Percentiles rank a stretch among this genome's conserved stretches.
phyloP scores from a whole-genome alignment of 2,888 invertebrate genomes.

The Lagria hirta region DNA sequence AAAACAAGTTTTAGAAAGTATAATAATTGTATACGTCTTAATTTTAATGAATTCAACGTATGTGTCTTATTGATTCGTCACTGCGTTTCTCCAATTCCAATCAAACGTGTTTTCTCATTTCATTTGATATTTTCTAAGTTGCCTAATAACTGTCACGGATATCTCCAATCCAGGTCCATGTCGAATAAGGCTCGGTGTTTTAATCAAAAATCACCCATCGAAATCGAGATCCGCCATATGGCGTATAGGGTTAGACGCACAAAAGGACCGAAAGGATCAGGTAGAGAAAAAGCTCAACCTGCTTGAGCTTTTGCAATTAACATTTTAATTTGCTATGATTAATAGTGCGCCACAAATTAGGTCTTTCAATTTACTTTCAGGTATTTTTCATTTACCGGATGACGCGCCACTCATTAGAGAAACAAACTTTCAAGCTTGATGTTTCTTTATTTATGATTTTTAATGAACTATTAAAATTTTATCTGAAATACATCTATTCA shows the following conservation, averaged over 20 bases:
- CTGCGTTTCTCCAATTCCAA: constrained; percentile 13
- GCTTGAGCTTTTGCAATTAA: constrained; percentile 39
- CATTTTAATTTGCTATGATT: constrained; percentile 46
- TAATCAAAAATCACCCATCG: constrained; percentile 19
- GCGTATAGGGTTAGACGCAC: constrained; percentile 12
- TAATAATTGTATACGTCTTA: no score
- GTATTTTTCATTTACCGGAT: constrained; percentile 20
- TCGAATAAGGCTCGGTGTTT: constrained; percentile 19
- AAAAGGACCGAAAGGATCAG: constrained; percentile 24
- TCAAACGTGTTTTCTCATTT: constrained; percentile 18
- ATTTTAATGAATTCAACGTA: no score
- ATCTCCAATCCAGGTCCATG: constrained; percentile 31
- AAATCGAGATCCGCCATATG: constrained; percentile 13
- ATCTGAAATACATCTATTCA: no score
- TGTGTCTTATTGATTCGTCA: no score
- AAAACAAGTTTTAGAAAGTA: no score
- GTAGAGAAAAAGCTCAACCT: constrained; percentile 27
- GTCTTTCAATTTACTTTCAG: constrained; percentile 34
- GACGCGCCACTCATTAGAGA: constrained; percentile 15
- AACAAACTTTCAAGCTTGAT: no score
- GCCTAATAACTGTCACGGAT: constrained; percentile 34
- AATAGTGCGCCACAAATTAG: constrained; percentile 39
- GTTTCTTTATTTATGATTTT: no score
- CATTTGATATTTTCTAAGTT: constrained; percentile 32
- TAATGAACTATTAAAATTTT: no score